Base-by-base conservation (phyloP, 1,140 invertebrate genomes). In the Drosophila novamexicana region DNA sequence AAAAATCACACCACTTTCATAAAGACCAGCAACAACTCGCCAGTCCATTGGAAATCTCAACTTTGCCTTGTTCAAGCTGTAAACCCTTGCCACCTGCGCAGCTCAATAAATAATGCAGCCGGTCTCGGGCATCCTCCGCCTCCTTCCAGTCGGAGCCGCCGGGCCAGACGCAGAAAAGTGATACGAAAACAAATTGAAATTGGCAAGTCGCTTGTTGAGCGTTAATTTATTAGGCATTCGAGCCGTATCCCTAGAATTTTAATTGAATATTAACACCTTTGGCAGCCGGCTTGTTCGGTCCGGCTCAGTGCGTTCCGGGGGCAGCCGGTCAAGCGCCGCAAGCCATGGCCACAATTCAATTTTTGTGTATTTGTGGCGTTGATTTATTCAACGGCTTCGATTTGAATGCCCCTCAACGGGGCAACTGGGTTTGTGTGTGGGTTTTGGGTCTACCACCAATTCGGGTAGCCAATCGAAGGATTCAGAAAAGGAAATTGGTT, bases 251-350 rank as follows among this genome's bases (percentile, higher is more conserved):
- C 82, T 88, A 86, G 83, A 86, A 86, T 86, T 86, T 86, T 86
- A 86, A 86, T 86, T 86, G 82, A 86, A 86, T 86, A 86, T 86
- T 86, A 88, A 88, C 82, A 86, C 82, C 82, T 86, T 86, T 86
- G 83, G 79, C 82, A 70, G 68, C 62, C 61, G 56, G 53, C 53
- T 42, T 36, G 36, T 14, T 16, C 22, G n/a, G 18, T 7, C 34
- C n/a, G 9, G 9, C 44, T 34, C 22, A 7, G 29, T 12, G 12
- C 59, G 8, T 57, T 56, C 29, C 52, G 61, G 71, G 61, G 50
- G 36, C 42, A 44, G 57, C 10, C 62, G 81, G 81, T 86, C 82
- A 86, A 86, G 82, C 81, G 83, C 82, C 82, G 54, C 72, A 14
- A 68, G 82, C 72, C 2, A 32, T 59, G 78, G 42, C 54, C 82